Evolutionary conservation across 2,797 vertebrate genomes (phyloP).

Genomic region (Loriculus beryllinus): DNA sequence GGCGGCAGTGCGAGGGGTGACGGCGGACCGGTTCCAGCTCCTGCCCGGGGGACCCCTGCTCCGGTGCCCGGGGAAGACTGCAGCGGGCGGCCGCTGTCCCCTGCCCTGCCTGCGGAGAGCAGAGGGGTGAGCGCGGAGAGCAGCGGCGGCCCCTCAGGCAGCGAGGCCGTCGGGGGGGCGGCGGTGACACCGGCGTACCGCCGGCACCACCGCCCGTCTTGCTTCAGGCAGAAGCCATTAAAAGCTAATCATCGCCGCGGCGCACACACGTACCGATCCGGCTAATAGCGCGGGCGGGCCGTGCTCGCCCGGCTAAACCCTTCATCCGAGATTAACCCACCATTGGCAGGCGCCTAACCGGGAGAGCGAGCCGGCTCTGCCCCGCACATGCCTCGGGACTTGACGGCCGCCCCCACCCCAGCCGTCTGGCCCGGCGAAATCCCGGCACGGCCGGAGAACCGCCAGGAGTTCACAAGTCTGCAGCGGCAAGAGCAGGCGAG

Average conservation of each 20-base stretch:
- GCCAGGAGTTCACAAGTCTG: not conserved
- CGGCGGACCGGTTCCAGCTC: constrained; percentile 79
- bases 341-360: not conserved
- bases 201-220: constrained; percentile 1
- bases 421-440: not conserved
- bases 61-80: constrained; percentile 80
- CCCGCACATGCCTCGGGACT: not conserved
- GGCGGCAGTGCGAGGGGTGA: constrained; percentile 85
- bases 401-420: not conserved
- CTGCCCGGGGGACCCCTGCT: constrained; percentile 75
- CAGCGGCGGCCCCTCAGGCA: not conserved
- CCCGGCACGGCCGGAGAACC: not conserved
- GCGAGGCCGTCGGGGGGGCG: not conserved
- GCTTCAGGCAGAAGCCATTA: constrained; percentile 30
- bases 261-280: not conserved
- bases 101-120: constrained; percentile 79
- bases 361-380: not conserved
- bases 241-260: constrained; percentile 34
- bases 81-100: constrained; percentile 78
- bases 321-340: constrained; percentile 55
- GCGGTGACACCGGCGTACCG: not conserved
- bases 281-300: constrained; percentile 31
- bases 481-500: not conserved
- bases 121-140: constrained; percentile 36
- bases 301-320: not conserved